Evolutionary conservation across 2,113 vertebrate species (phyloP).

Genomic region (Montifringilla adamsi): DNA sequence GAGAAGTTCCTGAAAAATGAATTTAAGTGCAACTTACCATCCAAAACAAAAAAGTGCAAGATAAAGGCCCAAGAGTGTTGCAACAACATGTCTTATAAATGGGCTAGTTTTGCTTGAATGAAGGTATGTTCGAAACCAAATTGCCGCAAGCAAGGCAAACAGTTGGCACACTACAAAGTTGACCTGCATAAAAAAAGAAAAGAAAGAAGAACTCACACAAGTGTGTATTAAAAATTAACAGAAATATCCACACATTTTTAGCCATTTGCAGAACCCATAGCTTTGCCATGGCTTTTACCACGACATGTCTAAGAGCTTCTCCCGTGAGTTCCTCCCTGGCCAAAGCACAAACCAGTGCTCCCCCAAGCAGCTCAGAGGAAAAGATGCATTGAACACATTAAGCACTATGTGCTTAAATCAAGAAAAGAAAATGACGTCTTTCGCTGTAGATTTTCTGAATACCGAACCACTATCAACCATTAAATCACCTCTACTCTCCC

Average conservation of each 20-base stretch:
- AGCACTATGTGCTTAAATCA: not conserved
- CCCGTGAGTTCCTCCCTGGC: not conserved
- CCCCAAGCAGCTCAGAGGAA: not conserved
- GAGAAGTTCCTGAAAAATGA: not conserved
- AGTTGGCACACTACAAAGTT: slow-evolving; percentile 98
- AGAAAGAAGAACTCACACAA: not conserved
- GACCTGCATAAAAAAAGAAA: slow-evolving; percentile 78
- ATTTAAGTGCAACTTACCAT: slow-evolving; percentile 84
- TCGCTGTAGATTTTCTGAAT: not conserved
- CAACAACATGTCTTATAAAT: slow-evolving; percentile 93
- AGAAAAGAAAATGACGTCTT: fast-evolving
- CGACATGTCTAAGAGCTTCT: not conserved
- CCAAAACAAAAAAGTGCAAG: slow-evolving; percentile 99
- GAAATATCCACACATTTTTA: not conserved
- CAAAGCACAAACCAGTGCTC: not conserved
- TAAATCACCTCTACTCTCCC: not conserved
- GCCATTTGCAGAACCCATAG: not conserved
- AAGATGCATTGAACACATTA: not conserved
- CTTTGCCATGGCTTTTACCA: not conserved
- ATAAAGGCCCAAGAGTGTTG: slow-evolving; percentile 95
- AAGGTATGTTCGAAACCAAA: slow-evolving; percentile 96
- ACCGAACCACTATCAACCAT: not conserved
- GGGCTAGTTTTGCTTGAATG: slow-evolving; percentile 95
- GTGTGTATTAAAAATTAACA: not conserved
- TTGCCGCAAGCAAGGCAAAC: slow-evolving; percentile 91